A percentile compares a stretch with the other conserved stretches of the same genome.
Evolutionary conservation across 2,797 vertebrate genomes (phyloP).

Genomic region (Urocyon cinereoargenteus): DNA sequence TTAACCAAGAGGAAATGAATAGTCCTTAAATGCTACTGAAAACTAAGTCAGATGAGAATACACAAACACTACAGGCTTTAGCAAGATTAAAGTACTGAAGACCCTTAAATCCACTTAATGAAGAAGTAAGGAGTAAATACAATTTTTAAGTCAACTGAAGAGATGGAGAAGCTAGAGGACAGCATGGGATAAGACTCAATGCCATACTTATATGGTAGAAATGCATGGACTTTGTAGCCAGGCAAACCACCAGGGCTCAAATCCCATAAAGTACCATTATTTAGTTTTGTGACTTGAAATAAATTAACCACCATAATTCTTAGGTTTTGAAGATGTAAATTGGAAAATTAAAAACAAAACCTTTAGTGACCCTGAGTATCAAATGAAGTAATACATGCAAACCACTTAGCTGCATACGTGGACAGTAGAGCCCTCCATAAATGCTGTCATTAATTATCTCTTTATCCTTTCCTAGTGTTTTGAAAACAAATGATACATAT

Average conservation of each 20-base stretch:
- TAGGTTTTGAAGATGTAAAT: neutral
- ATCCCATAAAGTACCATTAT: neutral
- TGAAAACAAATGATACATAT: neutral
- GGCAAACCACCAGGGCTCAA: rapidly evolving
- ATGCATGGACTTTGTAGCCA: rapidly evolving
- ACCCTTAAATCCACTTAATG: neutral
- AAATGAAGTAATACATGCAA: neutral
- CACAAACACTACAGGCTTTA: neutral
- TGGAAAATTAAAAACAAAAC: neutral
- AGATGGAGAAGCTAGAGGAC: rapidly evolving
- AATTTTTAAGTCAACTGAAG: neutral
- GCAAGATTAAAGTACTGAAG: neutral
- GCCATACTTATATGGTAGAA: rapidly evolving
- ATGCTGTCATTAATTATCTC: neutral
- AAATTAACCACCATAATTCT: neutral
- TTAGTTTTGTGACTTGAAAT: neutral
- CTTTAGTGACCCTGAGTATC: neutral
- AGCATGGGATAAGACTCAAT: neutral
- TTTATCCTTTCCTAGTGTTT: neutral
- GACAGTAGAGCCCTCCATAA: neutral
- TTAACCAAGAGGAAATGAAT: neutral
- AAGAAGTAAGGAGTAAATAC: rapidly evolving
- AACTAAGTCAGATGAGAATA: neutral
- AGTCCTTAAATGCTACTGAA: neutral
- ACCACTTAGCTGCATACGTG: rapidly evolving